Percentiles rank a stretch among this genome's conserved stretches.
Evolutionary conservation across 1,140 invertebrate genomes (phyloP).

Genomic region (Hyles vespertilio): DNA sequence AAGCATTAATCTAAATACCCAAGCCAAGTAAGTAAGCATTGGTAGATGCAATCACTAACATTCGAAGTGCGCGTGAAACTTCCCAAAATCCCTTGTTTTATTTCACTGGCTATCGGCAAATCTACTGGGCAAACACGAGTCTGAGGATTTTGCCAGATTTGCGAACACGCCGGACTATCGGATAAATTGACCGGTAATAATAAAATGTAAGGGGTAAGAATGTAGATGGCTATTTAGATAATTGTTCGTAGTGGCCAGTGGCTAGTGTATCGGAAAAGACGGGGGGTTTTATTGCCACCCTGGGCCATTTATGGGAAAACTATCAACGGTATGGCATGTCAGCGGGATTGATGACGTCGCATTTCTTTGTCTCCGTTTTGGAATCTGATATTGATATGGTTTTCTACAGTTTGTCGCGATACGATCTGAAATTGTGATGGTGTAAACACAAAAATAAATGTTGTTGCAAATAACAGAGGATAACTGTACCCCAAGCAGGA

Average conservation of each 20-base stretch:
- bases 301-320: slow-evolving; percentile 68
- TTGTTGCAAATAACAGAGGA: too few relatives aligned
- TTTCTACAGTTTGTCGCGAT: slow-evolving; percentile 19
- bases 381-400: slow-evolving; percentile 25
- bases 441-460: too few relatives aligned
- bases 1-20: too few relatives aligned
- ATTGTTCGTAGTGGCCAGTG: slow-evolving; percentile 53
- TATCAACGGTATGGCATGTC: slow-evolving; percentile 50
- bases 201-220: slow-evolving; percentile 75
- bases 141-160: slow-evolving; percentile 53
- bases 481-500: too few relatives aligned
- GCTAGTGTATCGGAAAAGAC: slow-evolving; percentile 71
- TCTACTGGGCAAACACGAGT: slow-evolving; percentile 59
- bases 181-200: slow-evolving; percentile 75
- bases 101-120: slow-evolving; percentile 51
- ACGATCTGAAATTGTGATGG: too few relatives aligned
- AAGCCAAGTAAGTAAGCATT: background rate
- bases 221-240: slow-evolving; percentile 75
- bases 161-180: slow-evolving; percentile 51
- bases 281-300: slow-evolving; percentile 62
- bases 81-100: slow-evolving; percentile 46
- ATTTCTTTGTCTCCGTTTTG: slow-evolving; percentile 39
- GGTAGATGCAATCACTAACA: background rate
- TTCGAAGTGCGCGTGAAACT: background rate
- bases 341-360: slow-evolving; percentile 53